These are phyloP conservation scores for Trichonephila clavata DNA, from an alignment of 1,140 invertebrate genomes.

Conservation along the genomic window DNA sequence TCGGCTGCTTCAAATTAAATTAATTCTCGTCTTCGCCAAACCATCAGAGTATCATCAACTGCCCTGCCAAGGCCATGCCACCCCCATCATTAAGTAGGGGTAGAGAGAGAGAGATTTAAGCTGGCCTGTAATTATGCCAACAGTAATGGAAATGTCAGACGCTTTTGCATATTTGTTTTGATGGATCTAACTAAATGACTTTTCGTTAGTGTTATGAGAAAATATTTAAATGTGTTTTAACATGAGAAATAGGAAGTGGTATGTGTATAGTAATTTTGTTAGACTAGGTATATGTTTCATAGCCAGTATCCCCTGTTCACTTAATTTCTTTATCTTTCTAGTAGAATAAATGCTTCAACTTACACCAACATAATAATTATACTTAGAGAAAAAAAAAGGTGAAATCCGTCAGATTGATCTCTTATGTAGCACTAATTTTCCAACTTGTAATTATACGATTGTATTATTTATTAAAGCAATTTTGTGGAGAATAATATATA, in stretches of 20 bases:
- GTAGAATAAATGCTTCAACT: too few species aligned
- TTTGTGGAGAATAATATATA: too few species aligned
- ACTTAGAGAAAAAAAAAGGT: too few species aligned
- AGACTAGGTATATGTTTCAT: too few species aligned
- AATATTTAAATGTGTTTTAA: background rate
- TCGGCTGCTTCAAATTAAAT: constrained; percentile 1
- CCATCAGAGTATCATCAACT: background rate
- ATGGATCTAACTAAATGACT: background rate
- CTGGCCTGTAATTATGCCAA: background rate
- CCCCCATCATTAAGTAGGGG: background rate
- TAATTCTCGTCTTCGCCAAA: background rate
- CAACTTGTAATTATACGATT: too few species aligned
- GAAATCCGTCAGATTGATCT: too few species aligned
- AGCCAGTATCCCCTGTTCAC: too few species aligned
- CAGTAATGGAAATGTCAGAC: background rate
- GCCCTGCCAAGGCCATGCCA: background rate
- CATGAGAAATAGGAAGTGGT: background rate
- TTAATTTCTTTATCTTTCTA: too few species aligned
- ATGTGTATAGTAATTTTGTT: background rate
- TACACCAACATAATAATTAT: too few species aligned
- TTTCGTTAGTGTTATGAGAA: background rate
- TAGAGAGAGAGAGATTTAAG: too few species aligned
- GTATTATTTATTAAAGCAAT: too few species aligned
- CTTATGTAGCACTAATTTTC: too few species aligned
- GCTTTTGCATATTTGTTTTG: background rate